These are phyloP conservation scores for Turnix velox DNA, from an alignment of 2,113 vertebrate genomes.

Conservation along the genomic window DNA sequence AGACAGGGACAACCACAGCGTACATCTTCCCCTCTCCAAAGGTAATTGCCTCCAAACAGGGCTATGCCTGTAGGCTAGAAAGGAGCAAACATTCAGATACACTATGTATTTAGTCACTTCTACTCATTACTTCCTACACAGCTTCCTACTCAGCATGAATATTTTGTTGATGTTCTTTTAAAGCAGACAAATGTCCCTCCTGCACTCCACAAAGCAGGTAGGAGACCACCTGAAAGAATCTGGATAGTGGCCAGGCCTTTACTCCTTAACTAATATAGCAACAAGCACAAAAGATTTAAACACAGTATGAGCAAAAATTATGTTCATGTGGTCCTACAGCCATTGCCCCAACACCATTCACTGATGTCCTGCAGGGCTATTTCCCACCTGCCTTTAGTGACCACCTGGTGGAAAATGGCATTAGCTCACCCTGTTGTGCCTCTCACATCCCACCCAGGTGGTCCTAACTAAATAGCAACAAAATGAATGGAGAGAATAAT, in stretches of 20 bases:
- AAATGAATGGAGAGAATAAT: neutral
- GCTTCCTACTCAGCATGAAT: too few relatives aligned
- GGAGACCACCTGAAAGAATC: neutral
- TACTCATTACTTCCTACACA: neutral
- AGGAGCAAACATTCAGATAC: neutral
- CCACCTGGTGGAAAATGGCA: accelerated
- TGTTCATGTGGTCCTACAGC: neutral
- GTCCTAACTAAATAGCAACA: neutral
- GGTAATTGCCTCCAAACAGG: accelerated
- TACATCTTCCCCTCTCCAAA: neutral
- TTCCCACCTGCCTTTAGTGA: neutral
- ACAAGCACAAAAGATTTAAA: neutral
- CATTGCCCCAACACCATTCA: neutral
- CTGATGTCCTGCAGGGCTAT: neutral
- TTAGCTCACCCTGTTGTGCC: neutral
- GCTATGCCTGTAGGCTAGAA: neutral
- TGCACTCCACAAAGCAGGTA: accelerated
- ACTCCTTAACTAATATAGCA: neutral
- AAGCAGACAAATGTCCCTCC: neutral
- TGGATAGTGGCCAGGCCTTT: neutral
- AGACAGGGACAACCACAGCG: accelerated
- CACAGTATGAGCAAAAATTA: neutral
- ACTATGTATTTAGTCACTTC: neutral
- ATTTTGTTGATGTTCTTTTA: neutral
- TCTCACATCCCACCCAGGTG: neutral